Percentiles rank a stretch among this genome's conserved stretches.
Conservation (phyloP, 2,888 invertebrate species). For the Noctua pronuba region DNA sequence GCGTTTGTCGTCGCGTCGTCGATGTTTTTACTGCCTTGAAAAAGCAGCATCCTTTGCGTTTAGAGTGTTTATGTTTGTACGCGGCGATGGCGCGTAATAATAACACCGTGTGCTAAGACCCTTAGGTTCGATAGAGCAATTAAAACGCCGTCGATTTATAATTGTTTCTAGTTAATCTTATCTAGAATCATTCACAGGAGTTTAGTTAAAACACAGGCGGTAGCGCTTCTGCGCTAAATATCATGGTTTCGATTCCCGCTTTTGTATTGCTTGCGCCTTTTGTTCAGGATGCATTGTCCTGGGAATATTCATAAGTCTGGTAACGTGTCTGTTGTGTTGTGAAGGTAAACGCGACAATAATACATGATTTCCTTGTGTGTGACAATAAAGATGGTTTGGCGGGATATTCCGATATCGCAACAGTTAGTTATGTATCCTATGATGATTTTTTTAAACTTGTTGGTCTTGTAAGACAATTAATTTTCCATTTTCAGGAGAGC, state of each 20-base stretch:
- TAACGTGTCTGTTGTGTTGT: not conserved
- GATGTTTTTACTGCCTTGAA: not conserved
- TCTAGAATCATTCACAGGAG: not conserved
- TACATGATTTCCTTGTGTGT: not conserved
- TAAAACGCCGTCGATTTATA: not conserved
- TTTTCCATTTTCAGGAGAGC: slow-evolving; percentile 79
- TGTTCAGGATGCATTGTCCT: not conserved
- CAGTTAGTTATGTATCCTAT: not conserved
- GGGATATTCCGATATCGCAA: too few species aligned
- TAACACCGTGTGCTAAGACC: not conserved
- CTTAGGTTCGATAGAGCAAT: not conserved
- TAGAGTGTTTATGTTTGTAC: not conserved
- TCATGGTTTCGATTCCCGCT: not conserved
- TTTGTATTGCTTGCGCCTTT: not conserved
- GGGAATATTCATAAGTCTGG: not conserved
- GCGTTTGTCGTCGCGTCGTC: not conserved
- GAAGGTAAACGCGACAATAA: not conserved
- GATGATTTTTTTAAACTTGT: not conserved
- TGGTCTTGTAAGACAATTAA: not conserved
- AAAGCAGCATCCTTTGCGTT: not conserved
- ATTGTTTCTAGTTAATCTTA: not conserved
- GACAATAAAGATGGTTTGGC: not conserved
- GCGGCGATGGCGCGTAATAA: not conserved
- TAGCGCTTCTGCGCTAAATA: not conserved
- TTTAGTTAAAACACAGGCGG: not conserved